Base-by-base conservation (phyloP, 2,888 invertebrate genomes). In the Lordiphosa andalusiaca region DNA sequence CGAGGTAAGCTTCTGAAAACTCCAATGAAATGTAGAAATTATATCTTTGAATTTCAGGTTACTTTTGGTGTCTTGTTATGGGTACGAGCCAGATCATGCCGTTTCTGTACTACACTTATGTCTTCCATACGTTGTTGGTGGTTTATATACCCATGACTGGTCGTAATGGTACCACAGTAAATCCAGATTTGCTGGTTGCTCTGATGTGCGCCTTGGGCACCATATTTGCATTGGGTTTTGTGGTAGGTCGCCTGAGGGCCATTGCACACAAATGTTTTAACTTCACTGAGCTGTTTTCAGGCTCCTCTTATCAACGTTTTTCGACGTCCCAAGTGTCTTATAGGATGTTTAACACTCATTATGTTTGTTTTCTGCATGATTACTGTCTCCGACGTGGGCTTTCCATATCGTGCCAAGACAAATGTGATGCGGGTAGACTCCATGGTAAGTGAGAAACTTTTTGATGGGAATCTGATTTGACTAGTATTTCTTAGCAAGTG, bases 111-210 rank as follows among this genome's bases (percentile, higher is more conserved):
- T 84, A 89, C 1, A 76, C 90, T 5, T 92, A 92, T 72, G 63
- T 91, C 38, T 86, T 91, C 30, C 85, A 91, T 58, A 88, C 89
- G 5, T 86, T 91, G 9, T 88, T 91, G 16, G 88, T 88, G 36
- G 89, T 91, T 51, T 90, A 92, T 59, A 90, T 93, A 36, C 93
- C 93, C 0, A 91, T 93, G 69, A 90, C 91, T 87, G 93, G 91
- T 0, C 88, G 92, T 3, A 87, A 88, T 40, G 92, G 92, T 1
- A 85, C 90, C 3, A 80, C 80, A 2, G 67, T 86, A 2, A 90
- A 91, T 72, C 92, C 93, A 0, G 93, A 93, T 71, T 48, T 92
- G 0, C 73, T 91, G 12, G 90, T 93, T 60, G 90, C 90, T 1
- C 75, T 88, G 3, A 57, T 92, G 6, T 88, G 86, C 33, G 69